These are phyloP conservation scores for Papilio helenus DNA, from an alignment of 1,140 invertebrate species.

Conservation along the genomic window DNA sequence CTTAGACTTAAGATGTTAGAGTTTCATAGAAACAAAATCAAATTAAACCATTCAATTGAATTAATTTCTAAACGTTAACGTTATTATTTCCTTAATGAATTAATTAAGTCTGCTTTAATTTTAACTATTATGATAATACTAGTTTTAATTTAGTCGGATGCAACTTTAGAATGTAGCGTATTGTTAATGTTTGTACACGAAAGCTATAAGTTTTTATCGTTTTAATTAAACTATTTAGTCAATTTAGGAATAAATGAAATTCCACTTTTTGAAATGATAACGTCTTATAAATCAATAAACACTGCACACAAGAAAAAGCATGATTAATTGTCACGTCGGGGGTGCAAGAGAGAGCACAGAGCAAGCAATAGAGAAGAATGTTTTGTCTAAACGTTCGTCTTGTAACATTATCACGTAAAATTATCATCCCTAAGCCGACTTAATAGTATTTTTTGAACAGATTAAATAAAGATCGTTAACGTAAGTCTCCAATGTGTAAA, in stretches of 20 bases:
- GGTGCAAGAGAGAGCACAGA: too few relatives aligned
- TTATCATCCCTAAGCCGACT: too few relatives aligned
- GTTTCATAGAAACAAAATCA: neutral
- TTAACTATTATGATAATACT: slow-evolving; percentile 7
- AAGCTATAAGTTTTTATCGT: neutral
- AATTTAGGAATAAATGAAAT: neutral
- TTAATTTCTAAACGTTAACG: neutral
- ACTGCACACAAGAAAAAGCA: too few relatives aligned
- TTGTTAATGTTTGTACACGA: neutral
- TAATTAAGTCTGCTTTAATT: slow-evolving; percentile 2
- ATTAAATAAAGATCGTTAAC: too few relatives aligned
- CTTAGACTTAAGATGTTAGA: neutral
- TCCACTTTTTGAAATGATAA: too few relatives aligned
- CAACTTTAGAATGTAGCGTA: neutral
- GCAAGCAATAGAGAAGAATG: too few relatives aligned
- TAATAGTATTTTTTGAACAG: too few relatives aligned
- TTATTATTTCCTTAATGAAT: neutral
- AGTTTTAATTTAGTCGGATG: slow-evolving; percentile 8
- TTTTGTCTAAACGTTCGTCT: too few relatives aligned
- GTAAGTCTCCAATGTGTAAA: too few relatives aligned
- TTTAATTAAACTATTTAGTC: neutral
- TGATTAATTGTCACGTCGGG: too few relatives aligned
- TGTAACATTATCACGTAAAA: too few relatives aligned
- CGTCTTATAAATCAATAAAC: too few relatives aligned
- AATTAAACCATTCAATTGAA: neutral